Evolutionary conservation across 2,888 invertebrate species (phyloP).

Genomic region (Antheraea yamamai): DNA sequence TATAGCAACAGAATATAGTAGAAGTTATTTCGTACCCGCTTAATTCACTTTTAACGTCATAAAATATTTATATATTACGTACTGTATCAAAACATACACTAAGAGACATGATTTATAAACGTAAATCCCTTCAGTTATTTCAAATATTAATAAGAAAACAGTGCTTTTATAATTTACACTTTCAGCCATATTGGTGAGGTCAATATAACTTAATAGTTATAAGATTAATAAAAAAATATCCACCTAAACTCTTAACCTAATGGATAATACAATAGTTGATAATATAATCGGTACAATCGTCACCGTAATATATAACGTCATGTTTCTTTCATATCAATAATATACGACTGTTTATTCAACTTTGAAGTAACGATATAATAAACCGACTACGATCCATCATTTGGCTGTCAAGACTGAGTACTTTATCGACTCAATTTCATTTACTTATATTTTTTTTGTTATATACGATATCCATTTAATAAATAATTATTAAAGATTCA

Average conservation of each 20-base stretch:
- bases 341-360: constrained; percentile 17
- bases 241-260: not conserved
- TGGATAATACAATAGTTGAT: not conserved
- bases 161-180: not conserved
- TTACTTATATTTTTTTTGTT: constrained; percentile 42
- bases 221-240: not conserved
- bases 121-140: no score
- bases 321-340: not conserved
- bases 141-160: not conserved
- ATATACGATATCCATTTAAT: constrained; percentile 45
- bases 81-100: no score
- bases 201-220: not conserved
- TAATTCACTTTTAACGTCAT: no score
- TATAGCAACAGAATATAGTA: no score
- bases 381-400: constrained; percentile 53
- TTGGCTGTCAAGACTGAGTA: constrained; percentile 52
- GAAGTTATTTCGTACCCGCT: no score
- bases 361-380: constrained; percentile 20
- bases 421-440: constrained; percentile 46
- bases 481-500: constrained; percentile 35
- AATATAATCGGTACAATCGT: not conserved
- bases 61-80: no score
- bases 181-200: not conserved
- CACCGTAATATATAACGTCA: constrained; percentile 2
- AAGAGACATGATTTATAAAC: no score